Evolutionary conservation across 2,113 vertebrate species (phyloP).

Genomic region (Polyodon spathula): DNA sequence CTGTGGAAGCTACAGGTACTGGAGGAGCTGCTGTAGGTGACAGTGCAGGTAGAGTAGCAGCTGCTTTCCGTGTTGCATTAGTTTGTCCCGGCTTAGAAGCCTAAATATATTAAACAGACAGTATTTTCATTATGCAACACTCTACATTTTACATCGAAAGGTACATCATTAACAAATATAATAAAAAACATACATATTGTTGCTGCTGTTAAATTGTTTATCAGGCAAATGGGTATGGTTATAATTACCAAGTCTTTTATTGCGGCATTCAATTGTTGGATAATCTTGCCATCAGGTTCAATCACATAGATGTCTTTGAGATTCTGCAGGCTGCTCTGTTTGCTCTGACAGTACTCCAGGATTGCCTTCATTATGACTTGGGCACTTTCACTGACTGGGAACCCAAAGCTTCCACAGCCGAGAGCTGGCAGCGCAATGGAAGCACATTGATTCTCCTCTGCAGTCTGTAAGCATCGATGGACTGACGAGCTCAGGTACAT

Average conservation of each 20-base stretch:
- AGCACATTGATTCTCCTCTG: conserved; percentile 12
- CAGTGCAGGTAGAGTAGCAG: too few species aligned
- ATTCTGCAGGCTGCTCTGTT: conserved; percentile 1
- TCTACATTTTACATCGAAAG: too few species aligned
- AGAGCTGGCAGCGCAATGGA: conserved; percentile 28
- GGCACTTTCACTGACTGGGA: conserved; percentile 25
- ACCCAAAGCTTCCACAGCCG: conserved; percentile 21
- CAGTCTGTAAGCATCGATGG: conserved; percentile 18
- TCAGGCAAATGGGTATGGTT: not conserved
- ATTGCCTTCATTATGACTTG: conserved; percentile 21
- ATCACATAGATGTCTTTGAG: conserved; percentile 26
- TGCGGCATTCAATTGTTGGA: conserved; percentile 24
- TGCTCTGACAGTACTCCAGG: conserved; percentile 12
- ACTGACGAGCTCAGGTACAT: conserved; percentile 13
- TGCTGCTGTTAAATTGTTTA: too few species aligned
- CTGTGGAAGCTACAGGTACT: too few species aligned
- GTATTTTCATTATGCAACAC: too few species aligned
- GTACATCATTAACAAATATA: too few species aligned
- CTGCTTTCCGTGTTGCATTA: too few species aligned
- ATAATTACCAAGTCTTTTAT: conserved; percentile 21
- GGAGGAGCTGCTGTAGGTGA: too few species aligned
- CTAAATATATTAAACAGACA: too few species aligned
- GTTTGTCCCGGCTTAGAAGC: too few species aligned
- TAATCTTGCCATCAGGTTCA: conserved; percentile 20
- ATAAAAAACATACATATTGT: too few species aligned